Percentiles rank a stretch among this genome's conserved stretches.
Evolutionary conservation across 2,888 invertebrate genomes (phyloP).

Genomic region (Myopa testacea): DNA sequence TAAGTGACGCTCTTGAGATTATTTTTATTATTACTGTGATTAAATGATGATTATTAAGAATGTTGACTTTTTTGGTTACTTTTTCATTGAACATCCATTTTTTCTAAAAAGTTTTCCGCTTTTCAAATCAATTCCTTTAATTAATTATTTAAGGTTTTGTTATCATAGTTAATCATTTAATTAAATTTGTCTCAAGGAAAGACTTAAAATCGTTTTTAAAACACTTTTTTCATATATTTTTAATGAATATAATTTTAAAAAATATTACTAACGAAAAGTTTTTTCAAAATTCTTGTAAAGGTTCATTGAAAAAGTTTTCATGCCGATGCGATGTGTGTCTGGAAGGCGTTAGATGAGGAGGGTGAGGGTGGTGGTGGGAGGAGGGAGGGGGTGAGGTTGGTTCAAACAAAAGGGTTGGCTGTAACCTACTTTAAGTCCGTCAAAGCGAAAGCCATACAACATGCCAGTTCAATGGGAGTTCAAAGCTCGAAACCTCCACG

Average conservation of each 20-base stretch:
- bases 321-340: background rate
- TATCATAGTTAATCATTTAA: too few relatives aligned
- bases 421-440: background rate
- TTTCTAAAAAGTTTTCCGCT: background rate
- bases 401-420: background rate
- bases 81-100: background rate
- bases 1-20: background rate
- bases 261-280: too few relatives aligned
- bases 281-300: background rate
- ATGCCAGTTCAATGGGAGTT: background rate
- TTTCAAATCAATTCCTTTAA: background rate
- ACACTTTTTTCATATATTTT: too few relatives aligned
- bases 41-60: background rate
- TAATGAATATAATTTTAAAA: too few relatives aligned
- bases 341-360: background rate
- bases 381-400: background rate
- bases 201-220: too few relatives aligned
- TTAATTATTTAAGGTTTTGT: background rate
- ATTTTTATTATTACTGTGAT: background rate
- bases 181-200: too few relatives aligned
- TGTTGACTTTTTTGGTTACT: background rate
- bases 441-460: slow-evolving; percentile 9
- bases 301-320: background rate
- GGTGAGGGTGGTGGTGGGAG: background rate
- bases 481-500: background rate